phyloP scores from a whole-genome alignment of 2,888 invertebrate genomes.

The Idaea biselata region DNA sequence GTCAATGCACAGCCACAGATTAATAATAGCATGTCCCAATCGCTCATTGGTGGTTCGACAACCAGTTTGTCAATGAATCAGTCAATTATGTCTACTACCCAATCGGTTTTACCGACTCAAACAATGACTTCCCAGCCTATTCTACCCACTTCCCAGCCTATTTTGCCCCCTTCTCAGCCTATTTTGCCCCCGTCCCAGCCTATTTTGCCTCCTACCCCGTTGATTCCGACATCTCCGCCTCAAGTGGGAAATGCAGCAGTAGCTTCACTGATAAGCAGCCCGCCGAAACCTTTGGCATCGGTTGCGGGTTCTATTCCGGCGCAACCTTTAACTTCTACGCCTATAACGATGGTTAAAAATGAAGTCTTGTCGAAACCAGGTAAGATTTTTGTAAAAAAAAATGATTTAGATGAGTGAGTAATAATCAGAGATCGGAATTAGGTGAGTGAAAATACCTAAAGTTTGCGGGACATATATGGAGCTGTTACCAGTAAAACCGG shows the following conservation, averaged over 20 bases:
- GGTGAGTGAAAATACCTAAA: too few species aligned
- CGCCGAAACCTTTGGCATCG: constrained; percentile 46
- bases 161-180: constrained; percentile 30
- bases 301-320: constrained; percentile 38
- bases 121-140: constrained; percentile 23
- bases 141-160: constrained; percentile 25
- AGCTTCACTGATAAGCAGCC: constrained; percentile 54
- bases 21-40: constrained; percentile 38
- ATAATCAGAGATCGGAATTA: too few species aligned
- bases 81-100: constrained; percentile 17
- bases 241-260: constrained; percentile 42
- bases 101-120: constrained; percentile 13
- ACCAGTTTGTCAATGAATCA: constrained; percentile 19
- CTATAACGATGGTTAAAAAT: constrained; percentile 57
- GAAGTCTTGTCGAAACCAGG: constrained; percentile 68
- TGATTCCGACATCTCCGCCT: constrained; percentile 40
- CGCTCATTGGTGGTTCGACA: constrained; percentile 29
- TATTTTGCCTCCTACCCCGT: constrained; percentile 22
- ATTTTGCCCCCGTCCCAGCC: constrained; percentile 25
- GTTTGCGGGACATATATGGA: too few species aligned
- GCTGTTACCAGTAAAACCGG: too few species aligned
- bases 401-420: neutral
- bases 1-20: constrained; percentile 44
- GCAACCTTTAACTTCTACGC: constrained; percentile 70
- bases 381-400: constrained; percentile 32